Base-by-base conservation (phyloP, 2,888 invertebrate genomes). In the Tenthredo mesomela region DNA sequence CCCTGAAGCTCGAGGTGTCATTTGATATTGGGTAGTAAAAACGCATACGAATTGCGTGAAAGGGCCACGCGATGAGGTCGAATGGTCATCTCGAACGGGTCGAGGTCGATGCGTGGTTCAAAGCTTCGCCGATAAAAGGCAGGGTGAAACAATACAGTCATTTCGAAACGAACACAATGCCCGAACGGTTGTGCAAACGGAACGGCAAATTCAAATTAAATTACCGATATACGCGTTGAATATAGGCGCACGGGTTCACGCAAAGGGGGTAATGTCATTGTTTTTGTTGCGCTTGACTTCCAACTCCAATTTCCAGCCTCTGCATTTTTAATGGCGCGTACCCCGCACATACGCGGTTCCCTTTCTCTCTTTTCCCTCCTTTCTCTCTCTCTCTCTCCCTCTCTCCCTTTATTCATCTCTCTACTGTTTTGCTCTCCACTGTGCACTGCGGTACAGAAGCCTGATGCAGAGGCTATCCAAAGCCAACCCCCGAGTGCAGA, bases 121-220 rank as follows among this genome's bases (percentile, higher is more conserved):
- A 77, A 77, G 77, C 50, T 47, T 50, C 77, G 50, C 84, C 84
- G 86, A 88, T 88, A 88, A 88, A 87, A 86, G 87, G 86, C 84
- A 84, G 87, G 80, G 80, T 58, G 86, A 87, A 86, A 88, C 84
- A 88, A 88, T 87, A 86, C 86, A 86, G 85, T 86, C 85, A 88
- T 86, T 88, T 87, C 86, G 82, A 85, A 86, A 86, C 85, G 84
- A 85, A 86, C 77, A 73, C 71, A 78, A 25, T 61, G 73, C 73
- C 77, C 78, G 47, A 86, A 85, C 82, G 78, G 84, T 61, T 80
- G 80, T 61, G 80, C 58, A 80, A 80, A 80, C 80, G 80, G 61
- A 80, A 80, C 80, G 80, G 80, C 80, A 80, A 80, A 80, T 80
- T 80, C 80, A 80, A 80, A 80, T 80, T 80, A 80, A 80, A 80